Base-by-base conservation (phyloP, 1,140 invertebrate genomes). In the Orussus abietinus region DNA sequence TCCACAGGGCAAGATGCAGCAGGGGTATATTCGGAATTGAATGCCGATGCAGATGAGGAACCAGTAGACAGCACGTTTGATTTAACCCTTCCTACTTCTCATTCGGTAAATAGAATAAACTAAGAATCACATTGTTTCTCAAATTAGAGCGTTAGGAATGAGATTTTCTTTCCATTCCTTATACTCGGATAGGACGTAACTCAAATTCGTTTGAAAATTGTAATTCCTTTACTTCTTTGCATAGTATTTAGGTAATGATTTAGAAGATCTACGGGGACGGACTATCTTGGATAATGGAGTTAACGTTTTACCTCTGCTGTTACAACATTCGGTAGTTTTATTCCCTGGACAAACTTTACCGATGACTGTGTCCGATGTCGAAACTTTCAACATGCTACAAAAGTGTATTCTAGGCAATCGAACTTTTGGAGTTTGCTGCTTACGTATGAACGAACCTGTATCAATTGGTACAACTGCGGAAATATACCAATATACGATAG, bases 311-410 rank as follows among this genome's bases (percentile, higher is more conserved):
- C 82, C 84, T 6, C 52, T 88, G 13, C 64, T 86, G 15, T 64
- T 75, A 21, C 71, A 76, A 31, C 72, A 79, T 26, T 77, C 78
- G 26, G 69, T 85, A 17, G 72, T 86, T 7, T 56, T 84, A 21
- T 79, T 87, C 41, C 86, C 86, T 15, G 85, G 84, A 5, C 84
- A 88, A 62, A 85, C 79, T 14, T 62, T 88, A 17, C 86, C 86
- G 1, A 73, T 88, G 13, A 80, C 81, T 45, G 69, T 84, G n/a
- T 79, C 76, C 46, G 73, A 78, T 26, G 57, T 66, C 17, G 61
- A 68, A 17, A 69, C 67, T 25, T 75, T 80, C 20, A 66, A 75
- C 21, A 80, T 82, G 79, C 58, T 80, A 21, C 68, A 68, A 42
- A 61, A 63, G n/a, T 75, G 76, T 38, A 75, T 83, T 14, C 61